phyloP scores from a whole-genome alignment of 2,888 invertebrate species.

The Cephus runcator region DNA sequence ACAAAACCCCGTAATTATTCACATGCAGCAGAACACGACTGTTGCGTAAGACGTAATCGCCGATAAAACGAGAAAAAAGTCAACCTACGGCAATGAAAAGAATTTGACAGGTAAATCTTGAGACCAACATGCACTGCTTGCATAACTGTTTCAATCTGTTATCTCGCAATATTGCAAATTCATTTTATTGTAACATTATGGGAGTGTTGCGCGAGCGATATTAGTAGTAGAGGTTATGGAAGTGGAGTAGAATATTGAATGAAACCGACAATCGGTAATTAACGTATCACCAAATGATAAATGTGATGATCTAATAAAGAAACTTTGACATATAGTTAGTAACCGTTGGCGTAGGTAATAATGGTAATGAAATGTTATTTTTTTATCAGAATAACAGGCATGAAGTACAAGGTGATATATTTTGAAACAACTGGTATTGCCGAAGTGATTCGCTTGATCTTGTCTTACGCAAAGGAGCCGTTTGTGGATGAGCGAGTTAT shows the following conservation, averaged over 20 bases:
- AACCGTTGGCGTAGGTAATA: too few relatives aligned
- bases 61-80: background rate
- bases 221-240: too few relatives aligned
- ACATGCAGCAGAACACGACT: background rate
- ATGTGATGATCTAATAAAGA: too few relatives aligned
- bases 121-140: background rate
- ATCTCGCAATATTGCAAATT: too few relatives aligned
- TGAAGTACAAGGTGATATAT: constrained; percentile 1
- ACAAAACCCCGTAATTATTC: background rate
- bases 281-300: too few relatives aligned
- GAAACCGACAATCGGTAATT: too few relatives aligned
- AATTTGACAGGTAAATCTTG: background rate
- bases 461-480: background rate
- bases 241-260: too few relatives aligned
- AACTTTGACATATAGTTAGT: too few relatives aligned
- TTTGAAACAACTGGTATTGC: background rate
- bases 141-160: background rate
- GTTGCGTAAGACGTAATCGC: background rate
- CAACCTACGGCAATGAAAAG: background rate
- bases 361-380: too few relatives aligned
- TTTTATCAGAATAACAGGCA: too few relatives aligned
- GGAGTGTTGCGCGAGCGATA: too few relatives aligned
- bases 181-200: too few relatives aligned
- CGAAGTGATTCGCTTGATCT: constrained; percentile 1
- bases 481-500: background rate